These are phyloP conservation scores for Hydroisotoma schaefferi DNA, from an alignment of 2,888 invertebrate species.

Conservation along the genomic window DNA sequence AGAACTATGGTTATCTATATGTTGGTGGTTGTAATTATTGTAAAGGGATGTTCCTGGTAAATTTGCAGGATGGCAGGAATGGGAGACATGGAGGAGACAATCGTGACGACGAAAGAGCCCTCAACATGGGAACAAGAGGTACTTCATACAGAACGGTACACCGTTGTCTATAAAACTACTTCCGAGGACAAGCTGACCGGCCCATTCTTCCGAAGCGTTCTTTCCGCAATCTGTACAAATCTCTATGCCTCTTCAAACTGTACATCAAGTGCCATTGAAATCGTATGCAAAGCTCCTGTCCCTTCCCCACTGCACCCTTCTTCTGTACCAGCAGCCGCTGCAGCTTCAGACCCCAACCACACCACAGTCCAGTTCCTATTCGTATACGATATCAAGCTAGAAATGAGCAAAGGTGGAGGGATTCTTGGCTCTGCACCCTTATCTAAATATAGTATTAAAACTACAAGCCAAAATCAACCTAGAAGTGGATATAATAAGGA, in stretches of 20 bases:
- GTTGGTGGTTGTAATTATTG: no score
- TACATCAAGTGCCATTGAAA: slow-evolving; percentile 30
- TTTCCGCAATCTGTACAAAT: slow-evolving; percentile 36
- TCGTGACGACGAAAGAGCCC: slow-evolving; percentile 45
- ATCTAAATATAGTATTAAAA: no score
- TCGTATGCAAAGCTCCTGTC: slow-evolving; percentile 17
- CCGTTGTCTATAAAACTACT: slow-evolving; percentile 44
- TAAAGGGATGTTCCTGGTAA: no score
- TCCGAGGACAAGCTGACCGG: slow-evolving; percentile 37
- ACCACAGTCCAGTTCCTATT: slow-evolving; percentile 24
- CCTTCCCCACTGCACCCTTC: background rate
- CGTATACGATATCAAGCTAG: slow-evolving; percentile 37
- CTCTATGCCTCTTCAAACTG: slow-evolving; percentile 29
- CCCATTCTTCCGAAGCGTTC: slow-evolving; percentile 42
- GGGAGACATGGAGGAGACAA: slow-evolving; percentile 45
- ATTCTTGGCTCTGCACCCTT: no score
- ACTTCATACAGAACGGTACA: slow-evolving; percentile 31
- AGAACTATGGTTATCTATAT: no score
- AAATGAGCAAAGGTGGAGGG: no score
- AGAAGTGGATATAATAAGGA: no score
- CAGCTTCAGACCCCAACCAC: background rate
- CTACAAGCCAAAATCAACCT: background rate
- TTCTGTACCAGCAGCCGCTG: background rate
- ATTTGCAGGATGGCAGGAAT: slow-evolving; percentile 41
- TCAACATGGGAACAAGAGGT: slow-evolving; percentile 22